Base-by-base conservation (phyloP, 2,888 invertebrate species). In the Drosophila mayaguana region DNA sequence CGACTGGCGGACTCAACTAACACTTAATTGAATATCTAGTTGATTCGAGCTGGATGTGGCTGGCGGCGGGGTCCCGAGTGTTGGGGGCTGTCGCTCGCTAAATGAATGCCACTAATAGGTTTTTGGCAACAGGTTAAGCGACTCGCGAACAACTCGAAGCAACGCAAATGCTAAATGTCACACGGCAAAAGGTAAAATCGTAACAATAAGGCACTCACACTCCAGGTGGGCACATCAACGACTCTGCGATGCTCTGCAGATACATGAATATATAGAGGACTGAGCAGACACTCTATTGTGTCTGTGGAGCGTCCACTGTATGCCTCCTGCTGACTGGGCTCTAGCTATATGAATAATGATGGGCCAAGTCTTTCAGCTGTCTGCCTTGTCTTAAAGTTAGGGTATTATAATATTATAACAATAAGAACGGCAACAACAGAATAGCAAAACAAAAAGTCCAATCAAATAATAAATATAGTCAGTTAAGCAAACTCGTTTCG, bases 71-170 rank as follows among this genome's bases (percentile, higher is more conserved):
- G 28, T 22, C 18, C 14, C 51, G 42, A 12, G 40, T 8, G 25
- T 25, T 38, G 48, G 45, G 62, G 57, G 55, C 36, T 40, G 28
- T 8, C 18, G 40, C 62, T 55, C 18, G 55, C 36, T 46, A 75
- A 81, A 81, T 66, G 40, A 63, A 63, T 74, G 70, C 62, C 62
- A 63, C 69, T 56, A 61, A 48, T 78, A 65, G 62, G 61, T 78
- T 75, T 81, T 81, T 14, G 76, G 80, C 76, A 82, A 80, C 80
- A 68, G 81, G 83, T 83, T 83, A 62, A 63, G 69, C 78, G 59
- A 57, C 56, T 74, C 55, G 68, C 55, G n/a, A 62, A 45, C 62
- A 73, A 45, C 40, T 40, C 43, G 34, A 43, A 55, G 51, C 62
- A 71, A 63, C 40, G 34, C 71, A 61, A 70, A 74, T 67, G 50